Base-by-base conservation (phyloP, 2,113 vertebrate genomes). In the Heterocephalus glaber region DNA sequence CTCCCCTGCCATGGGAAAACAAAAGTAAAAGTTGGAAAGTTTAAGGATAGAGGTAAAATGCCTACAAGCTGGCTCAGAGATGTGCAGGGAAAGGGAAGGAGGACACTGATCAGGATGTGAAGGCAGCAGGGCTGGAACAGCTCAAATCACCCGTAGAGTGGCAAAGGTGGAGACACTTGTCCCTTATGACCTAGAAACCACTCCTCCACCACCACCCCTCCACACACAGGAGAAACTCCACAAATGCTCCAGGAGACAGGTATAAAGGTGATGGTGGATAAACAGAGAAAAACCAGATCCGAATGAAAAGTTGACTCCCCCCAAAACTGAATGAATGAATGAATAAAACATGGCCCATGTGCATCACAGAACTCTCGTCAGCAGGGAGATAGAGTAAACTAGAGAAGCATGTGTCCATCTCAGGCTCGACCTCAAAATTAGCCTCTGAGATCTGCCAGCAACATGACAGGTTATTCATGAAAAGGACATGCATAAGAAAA, bases 51-150 rank as follows among this genome's bases (percentile, higher is more conserved):
- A 19, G 38, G 35, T 22, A 16, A 5, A 7, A 6, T 3, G 22
- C 24, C 63, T 14, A 4, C 20, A 30, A 4, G 33, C 0, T 1
- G n/a, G 49, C 44, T 22, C 28, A 3, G 84, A 77, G 49, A 84
- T 52, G 80, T 14, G 66, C 8, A 19, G 14, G 54, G 13, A 7
- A 17, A 41, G 3, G 5, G 28, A 7, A 1, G 6, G 49, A 0
- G 9, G 1, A 4, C 0, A 0, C 0, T 7, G n/a, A 10, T 0
- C 1, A 28, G 9, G 17, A 20, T 2, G 12, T 2, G 30, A 6
- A 3, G 7, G 20, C 22, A 33, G 8, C 0, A 9, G 47, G 1
- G 0, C 0, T 26, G 11, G 35, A 38, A 4, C 7, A 38, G 2
- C 14, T 7, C 30, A 3, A 3, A 13, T 1, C 24, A 9, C 1